Percentiles rank a stretch among this genome's conserved stretches.
These are phyloP conservation scores for Liodrosophila aerea DNA, from an alignment of 2,888 invertebrate genomes.

Conservation along the genomic window DNA sequence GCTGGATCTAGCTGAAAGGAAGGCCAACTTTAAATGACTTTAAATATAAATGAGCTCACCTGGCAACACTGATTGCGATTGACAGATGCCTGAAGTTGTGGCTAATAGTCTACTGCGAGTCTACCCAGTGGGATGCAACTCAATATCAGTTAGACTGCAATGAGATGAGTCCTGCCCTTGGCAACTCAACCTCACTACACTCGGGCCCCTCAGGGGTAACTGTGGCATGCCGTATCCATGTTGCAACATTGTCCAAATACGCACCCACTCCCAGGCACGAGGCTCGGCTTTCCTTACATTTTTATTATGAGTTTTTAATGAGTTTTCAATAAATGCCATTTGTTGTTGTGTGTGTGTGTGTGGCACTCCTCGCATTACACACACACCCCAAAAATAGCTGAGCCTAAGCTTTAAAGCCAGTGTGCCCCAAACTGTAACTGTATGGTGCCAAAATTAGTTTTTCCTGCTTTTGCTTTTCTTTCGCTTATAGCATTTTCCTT, in stretches of 20 bases:
- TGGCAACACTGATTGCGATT: too few species aligned
- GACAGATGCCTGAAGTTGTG: too few species aligned
- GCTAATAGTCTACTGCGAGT: too few species aligned
- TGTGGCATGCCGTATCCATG: not conserved
- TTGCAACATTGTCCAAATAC: not conserved
- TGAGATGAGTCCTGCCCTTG: too few species aligned
- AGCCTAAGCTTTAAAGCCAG: conserved; percentile 36
- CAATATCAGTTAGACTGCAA: too few species aligned
- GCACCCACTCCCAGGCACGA: too few species aligned
- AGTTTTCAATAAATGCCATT: conserved; percentile 60
- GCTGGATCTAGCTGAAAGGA: too few species aligned
- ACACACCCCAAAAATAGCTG: conserved; percentile 17
- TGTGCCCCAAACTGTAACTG: conserved; percentile 4
- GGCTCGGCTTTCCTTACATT: not conserved
- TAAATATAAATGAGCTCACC: too few species aligned
- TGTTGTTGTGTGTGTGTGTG: not conserved
- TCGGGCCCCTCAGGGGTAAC: too few species aligned
- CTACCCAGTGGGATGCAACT: too few species aligned
- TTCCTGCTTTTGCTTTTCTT: conserved; percentile 14
- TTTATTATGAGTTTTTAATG: conserved; percentile 58
- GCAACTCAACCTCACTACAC: too few species aligned
- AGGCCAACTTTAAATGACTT: too few species aligned
- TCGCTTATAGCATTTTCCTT: not conserved
- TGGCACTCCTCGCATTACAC: not conserved
- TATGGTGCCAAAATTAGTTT: conserved; percentile 56